These are phyloP conservation scores for Euphonia xanthogaster DNA, from an alignment of 2,797 vertebrate species.

Conservation along the genomic window DNA sequence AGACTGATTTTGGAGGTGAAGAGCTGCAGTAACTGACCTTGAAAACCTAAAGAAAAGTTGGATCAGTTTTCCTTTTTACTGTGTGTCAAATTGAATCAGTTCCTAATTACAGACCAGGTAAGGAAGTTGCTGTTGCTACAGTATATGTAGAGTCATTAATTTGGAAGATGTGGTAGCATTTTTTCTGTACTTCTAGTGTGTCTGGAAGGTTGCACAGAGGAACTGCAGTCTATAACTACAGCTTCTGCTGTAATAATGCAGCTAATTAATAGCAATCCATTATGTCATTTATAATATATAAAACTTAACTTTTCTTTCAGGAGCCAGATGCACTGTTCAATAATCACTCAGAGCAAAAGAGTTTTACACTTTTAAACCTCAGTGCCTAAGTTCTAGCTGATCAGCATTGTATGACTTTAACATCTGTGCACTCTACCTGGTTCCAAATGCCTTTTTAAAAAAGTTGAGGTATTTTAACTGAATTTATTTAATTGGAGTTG, in stretches of 20 bases:
- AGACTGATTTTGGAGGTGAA: neutral
- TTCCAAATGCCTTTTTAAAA: neutral
- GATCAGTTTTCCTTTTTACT: neutral
- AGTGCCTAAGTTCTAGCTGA: slow-evolving; percentile 1
- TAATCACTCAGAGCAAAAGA: neutral
- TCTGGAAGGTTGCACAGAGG: neutral
- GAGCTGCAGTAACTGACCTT: neutral
- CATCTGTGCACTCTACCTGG: slow-evolving; percentile 14
- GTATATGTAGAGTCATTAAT: neutral
- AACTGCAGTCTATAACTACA: neutral
- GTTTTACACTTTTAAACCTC: slow-evolving; percentile 10
- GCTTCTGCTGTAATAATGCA: neutral
- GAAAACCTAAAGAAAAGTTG: neutral
- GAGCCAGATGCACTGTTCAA: neutral
- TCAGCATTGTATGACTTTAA: slow-evolving; percentile 32
- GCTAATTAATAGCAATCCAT: slow-evolving; percentile 30
- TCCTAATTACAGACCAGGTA: neutral
- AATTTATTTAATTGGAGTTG: neutral
- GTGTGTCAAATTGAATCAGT: neutral
- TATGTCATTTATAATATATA: neutral
- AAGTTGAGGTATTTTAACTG: rapidly evolving
- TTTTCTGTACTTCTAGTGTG: neutral
- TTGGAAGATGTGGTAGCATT: neutral
- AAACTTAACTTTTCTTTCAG: slow-evolving; percentile 24
- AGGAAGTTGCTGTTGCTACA: neutral